phyloP scores from a whole-genome alignment of 2,113 vertebrate genomes.

The Herpetotheres cachinnans region DNA sequence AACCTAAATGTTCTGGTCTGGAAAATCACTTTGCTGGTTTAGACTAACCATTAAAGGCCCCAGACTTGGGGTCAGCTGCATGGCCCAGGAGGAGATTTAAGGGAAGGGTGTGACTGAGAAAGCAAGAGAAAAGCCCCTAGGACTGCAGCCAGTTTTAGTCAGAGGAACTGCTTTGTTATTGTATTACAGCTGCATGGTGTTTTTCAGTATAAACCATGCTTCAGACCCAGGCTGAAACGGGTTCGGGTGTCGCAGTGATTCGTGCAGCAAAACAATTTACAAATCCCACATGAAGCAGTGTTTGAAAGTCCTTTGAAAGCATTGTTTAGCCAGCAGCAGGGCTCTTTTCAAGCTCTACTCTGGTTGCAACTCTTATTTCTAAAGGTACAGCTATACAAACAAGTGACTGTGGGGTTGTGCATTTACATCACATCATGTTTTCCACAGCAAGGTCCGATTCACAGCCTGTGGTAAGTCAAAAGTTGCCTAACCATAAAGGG shows the following conservation, averaged over 20 bases:
- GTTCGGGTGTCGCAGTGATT: background rate
- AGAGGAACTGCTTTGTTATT: conserved; percentile 35
- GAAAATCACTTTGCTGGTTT: background rate
- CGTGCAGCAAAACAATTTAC: background rate
- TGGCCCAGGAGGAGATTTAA: conserved; percentile 2
- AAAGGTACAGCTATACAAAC: conserved; percentile 25
- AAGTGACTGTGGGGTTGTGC: background rate
- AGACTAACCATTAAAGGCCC: background rate
- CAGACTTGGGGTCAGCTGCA: background rate
- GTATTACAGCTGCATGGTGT: background rate
- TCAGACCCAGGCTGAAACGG: background rate
- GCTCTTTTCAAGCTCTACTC: background rate
- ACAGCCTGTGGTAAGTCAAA: background rate
- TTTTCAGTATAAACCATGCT: background rate
- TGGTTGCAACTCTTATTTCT: background rate
- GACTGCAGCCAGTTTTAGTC: background rate
- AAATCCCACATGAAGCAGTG: conserved; percentile 2
- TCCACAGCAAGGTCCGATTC: background rate
- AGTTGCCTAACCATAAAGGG: background rate
- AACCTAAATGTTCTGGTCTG: background rate
- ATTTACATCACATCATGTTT: background rate
- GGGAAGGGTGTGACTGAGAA: conserved; percentile 41
- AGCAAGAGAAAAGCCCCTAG: conserved; percentile 15
- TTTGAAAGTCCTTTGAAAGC: conserved; percentile 23
- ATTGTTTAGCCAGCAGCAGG: conserved; percentile 30